phyloP scores from a whole-genome alignment of 2,113 vertebrate genomes.

The Colinus virginianus region DNA sequence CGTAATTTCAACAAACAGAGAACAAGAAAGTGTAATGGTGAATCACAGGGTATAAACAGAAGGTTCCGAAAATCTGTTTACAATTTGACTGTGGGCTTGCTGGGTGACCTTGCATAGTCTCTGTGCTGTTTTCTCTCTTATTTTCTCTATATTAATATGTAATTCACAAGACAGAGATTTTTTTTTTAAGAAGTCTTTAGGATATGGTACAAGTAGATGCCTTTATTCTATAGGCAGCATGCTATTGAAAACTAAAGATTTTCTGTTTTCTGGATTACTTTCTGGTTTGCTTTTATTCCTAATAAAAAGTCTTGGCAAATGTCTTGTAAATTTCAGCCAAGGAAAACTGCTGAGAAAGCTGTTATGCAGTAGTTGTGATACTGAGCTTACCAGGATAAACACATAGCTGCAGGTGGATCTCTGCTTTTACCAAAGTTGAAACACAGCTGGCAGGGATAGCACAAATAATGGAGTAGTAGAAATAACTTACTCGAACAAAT shows the following conservation, averaged over 20 bases:
- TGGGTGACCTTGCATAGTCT: background rate
- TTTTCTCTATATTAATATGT: background rate
- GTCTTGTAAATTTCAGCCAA: background rate
- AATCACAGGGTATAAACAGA: background rate
- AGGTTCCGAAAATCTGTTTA: background rate
- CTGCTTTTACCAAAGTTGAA: background rate
- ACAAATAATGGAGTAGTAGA: background rate
- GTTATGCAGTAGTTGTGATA: background rate
- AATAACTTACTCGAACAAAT: slow-evolving; percentile 84
- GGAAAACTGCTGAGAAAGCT: background rate
- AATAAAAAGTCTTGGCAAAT: background rate
- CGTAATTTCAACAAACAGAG: background rate
- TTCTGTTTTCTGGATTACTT: background rate
- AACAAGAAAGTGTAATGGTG: background rate
- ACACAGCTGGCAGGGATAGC: background rate
- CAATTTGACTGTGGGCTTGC: background rate
- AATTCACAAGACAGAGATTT: background rate
- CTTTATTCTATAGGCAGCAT: background rate
- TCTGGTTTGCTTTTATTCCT: background rate
- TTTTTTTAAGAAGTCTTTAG: background rate
- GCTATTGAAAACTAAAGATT: background rate
- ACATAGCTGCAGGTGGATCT: background rate
- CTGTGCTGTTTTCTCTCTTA: background rate
- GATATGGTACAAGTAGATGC: background rate
- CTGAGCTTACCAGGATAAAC: background rate